Conservation (phyloP, 2,797 vertebrate genomes). For the Buphagus erythrorhynchus region DNA sequence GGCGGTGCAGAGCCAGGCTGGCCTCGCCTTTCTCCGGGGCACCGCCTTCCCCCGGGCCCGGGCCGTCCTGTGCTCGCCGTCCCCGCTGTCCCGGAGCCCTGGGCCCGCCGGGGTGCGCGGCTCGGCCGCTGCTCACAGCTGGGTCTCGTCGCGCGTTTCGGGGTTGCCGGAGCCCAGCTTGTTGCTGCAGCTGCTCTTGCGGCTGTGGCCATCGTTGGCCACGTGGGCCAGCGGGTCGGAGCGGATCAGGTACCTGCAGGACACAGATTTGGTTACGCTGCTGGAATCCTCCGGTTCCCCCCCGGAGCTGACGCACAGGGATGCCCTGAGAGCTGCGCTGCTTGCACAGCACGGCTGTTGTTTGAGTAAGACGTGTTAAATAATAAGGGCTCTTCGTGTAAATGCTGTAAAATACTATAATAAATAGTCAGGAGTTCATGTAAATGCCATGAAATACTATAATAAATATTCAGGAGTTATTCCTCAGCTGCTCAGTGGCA, state of each 20-base stretch:
- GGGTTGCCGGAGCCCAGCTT: constrained; percentile 83
- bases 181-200: constrained; percentile 78
- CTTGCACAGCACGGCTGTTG: fast-evolving
- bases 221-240: constrained; percentile 93
- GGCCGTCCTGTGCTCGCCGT: not conserved
- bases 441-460: not conserved
- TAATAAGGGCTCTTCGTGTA: fast-evolving
- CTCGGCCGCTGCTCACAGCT: constrained; percentile 80
- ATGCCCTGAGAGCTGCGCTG: fast-evolving
- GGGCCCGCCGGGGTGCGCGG: not conserved
- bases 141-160: constrained; percentile 90
- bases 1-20: not conserved
- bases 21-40: not conserved
- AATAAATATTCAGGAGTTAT: not conserved
- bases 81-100: not conserved
- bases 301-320: fast-evolving
- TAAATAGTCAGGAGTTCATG: no score
- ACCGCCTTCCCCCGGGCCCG: not conserved
- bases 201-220: constrained; percentile 84
- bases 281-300: not conserved
- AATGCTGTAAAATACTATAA: not conserved
- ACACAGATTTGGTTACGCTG: fast-evolving
- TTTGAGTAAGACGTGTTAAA: not conserved
- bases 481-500: fast-evolving
- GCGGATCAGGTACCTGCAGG: constrained; percentile 92